A percentile compares a stretch with the other conserved stretches of the same genome.
Evolutionary conservation across 2,888 invertebrate species (phyloP).

Genomic region (Punctoribates punctum): DNA sequence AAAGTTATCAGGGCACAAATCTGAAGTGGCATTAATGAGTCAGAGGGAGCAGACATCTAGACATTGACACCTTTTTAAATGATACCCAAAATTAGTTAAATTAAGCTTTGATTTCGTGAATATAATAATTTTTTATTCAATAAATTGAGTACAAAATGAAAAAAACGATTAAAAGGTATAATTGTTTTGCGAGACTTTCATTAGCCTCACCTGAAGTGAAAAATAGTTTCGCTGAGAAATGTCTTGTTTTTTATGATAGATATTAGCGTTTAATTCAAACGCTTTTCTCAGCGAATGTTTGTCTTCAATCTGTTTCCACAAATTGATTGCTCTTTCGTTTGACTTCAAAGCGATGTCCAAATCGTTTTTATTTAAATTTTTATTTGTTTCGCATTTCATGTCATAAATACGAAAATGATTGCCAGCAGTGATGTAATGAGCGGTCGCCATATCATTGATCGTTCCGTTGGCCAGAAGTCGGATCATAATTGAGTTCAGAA

Average conservation of each 20-base stretch:
- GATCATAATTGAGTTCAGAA: conserved; percentile 35
- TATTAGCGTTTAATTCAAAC: conserved; percentile 30
- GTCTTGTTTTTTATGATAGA: conserved; percentile 37
- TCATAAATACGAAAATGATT: conserved; percentile 35
- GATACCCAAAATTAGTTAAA: too few relatives aligned
- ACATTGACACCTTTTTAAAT: too few relatives aligned
- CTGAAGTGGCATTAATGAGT: too few relatives aligned
- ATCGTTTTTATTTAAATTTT: conserved; percentile 15
- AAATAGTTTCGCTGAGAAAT: conserved; percentile 38
- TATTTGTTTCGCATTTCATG: neutral
- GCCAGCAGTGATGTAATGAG: conserved; percentile 30
- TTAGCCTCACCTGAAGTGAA: conserved; percentile 37
- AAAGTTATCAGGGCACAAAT: too few relatives aligned
- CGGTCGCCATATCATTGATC: conserved; percentile 6
- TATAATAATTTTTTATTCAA: too few relatives aligned
- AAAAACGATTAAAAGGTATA: neutral
- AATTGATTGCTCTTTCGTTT: conserved; percentile 27
- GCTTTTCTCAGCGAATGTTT: conserved; percentile 22
- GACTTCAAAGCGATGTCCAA: conserved; percentile 23
- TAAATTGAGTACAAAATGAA: neutral
- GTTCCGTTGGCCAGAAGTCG: conserved; percentile 36
- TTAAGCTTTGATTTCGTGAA: too few relatives aligned
- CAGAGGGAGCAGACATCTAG: too few relatives aligned
- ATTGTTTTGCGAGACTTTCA: neutral
- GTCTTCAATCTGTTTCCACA: conserved; percentile 34